These are phyloP conservation scores for Mesembrinibis cayennensis DNA, from an alignment of 2,113 vertebrate genomes.

Conservation along the genomic window DNA sequence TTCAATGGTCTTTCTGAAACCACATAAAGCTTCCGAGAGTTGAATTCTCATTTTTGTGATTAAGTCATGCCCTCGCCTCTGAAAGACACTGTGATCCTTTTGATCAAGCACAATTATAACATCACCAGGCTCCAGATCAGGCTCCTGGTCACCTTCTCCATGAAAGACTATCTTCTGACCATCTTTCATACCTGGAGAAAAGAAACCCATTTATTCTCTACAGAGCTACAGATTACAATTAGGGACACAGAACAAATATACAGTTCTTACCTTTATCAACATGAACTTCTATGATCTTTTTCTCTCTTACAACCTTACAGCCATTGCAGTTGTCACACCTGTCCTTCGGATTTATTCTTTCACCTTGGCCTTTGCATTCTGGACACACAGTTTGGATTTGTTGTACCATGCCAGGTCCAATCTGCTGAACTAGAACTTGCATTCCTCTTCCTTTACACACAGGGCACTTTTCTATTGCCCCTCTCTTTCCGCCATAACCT, in stretches of 20 bases:
- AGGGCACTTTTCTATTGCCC: constrained; percentile 88
- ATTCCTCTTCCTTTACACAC: constrained; percentile 92
- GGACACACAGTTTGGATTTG: constrained; percentile 93
- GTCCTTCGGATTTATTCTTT: constrained; percentile 90
- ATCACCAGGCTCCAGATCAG: constrained; percentile 93
- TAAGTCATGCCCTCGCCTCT: constrained; percentile 85
- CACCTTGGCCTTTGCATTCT: constrained; percentile 93
- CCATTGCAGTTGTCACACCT: constrained; percentile 91
- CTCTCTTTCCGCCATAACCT: constrained; percentile 93
- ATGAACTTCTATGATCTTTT: constrained; percentile 95
- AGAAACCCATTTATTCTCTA: not conserved
- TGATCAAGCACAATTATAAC: constrained; percentile 92
- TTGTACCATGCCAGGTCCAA: constrained; percentile 96
- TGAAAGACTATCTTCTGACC: constrained; percentile 93
- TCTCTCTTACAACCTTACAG: constrained; percentile 90
- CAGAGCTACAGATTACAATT: not conserved
- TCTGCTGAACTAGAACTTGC: constrained; percentile 90
- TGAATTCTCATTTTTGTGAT: constrained; percentile 89
- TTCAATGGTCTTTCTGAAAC: constrained; percentile 86
- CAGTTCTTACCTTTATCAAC: constrained; percentile 89
- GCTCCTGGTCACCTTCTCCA: constrained; percentile 97
- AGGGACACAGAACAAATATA: not conserved
- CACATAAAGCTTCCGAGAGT: constrained; percentile 91
- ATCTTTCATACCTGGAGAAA: constrained; percentile 90
- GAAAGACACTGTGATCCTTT: constrained; percentile 87